Conservation (phyloP, 2,797 vertebrate genomes). For the Ambastaia sidthimunki region DNA sequence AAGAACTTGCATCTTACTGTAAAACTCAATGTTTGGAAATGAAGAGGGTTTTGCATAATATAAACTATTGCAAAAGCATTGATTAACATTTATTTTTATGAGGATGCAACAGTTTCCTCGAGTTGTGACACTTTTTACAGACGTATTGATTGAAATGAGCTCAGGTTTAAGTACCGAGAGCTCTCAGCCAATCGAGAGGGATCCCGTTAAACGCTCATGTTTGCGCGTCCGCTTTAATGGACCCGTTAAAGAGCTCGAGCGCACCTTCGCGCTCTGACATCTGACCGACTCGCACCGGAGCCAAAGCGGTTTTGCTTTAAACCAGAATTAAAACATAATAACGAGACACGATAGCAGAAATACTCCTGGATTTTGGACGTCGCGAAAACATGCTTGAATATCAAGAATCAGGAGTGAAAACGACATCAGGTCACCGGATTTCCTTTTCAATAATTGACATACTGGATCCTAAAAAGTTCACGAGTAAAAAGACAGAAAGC, state of each 20-base stretch:
- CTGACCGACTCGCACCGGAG: constrained; percentile 15
- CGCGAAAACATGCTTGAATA: constrained; percentile 68
- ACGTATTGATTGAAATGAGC: constrained; percentile 78
- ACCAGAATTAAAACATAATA: constrained; percentile 7
- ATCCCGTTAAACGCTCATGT: constrained; percentile 71
- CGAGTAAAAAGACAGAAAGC: constrained; percentile 74
- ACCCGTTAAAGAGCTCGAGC: constrained; percentile 72
- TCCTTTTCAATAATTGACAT: constrained; percentile 96
- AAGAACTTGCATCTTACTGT: no score
- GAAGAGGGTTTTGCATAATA: not conserved
- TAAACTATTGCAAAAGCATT: not conserved
- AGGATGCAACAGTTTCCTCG: constrained; percentile 20
- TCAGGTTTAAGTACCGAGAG: constrained; percentile 75
- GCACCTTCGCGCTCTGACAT: constrained; percentile 61
- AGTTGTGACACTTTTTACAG: constrained; percentile 42
- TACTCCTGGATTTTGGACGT: not conserved
- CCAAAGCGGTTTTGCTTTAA: not conserved
- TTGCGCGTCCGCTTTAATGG: constrained; percentile 63
- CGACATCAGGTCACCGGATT: constrained; percentile 84
- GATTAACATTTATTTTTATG: not conserved
- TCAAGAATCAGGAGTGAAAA: constrained; percentile 81
- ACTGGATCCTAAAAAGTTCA: constrained; percentile 95
- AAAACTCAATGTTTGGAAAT: no score
- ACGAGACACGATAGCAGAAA: constrained; percentile 22
- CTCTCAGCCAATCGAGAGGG: constrained; percentile 74